Evolutionary conservation across 2,797 vertebrate species (phyloP).

Genomic region (Xiphorhynchus erythropygius): DNA sequence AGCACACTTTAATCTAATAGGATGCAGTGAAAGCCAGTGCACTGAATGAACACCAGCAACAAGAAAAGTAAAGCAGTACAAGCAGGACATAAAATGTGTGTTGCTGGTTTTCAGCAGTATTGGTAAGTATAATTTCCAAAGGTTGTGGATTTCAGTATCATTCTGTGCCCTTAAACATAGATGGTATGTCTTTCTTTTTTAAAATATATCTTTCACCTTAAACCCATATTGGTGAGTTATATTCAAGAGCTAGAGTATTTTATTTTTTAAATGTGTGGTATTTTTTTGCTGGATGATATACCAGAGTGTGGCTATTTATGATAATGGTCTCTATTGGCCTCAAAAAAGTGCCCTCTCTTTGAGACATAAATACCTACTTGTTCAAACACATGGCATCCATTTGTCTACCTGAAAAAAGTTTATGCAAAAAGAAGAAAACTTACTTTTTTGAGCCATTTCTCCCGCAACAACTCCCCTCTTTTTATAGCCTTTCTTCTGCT

Average conservation of each 20-base stretch:
- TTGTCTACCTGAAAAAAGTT: neutral
- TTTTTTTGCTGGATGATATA: neutral
- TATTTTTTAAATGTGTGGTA: neutral
- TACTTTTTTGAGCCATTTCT: neutral
- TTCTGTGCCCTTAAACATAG: neutral
- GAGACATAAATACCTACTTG: neutral
- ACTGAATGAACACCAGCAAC: neutral
- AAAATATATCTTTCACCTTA: neutral
- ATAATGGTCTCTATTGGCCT: neutral
- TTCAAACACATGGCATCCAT: neutral
- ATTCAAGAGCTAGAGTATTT: neutral
- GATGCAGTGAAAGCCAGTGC: neutral
- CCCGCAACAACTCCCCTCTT: neutral
- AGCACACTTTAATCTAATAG: neutral
- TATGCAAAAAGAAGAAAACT: neutral
- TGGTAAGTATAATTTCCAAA: neutral
- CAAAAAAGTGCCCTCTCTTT: neutral
- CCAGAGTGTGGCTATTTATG: neutral
- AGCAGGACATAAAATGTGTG: neutral
- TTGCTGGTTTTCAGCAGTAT: neutral
- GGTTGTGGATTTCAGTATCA: neutral
- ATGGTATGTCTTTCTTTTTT: neutral
- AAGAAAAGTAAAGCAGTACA: neutral
- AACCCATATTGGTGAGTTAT: neutral
- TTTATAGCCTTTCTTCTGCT: conserved; percentile 42